Evolutionary conservation across 2,888 invertebrate species (phyloP), one percentile per base, ranked within the genome.

Genomic region (Sericinus montela): DNA sequence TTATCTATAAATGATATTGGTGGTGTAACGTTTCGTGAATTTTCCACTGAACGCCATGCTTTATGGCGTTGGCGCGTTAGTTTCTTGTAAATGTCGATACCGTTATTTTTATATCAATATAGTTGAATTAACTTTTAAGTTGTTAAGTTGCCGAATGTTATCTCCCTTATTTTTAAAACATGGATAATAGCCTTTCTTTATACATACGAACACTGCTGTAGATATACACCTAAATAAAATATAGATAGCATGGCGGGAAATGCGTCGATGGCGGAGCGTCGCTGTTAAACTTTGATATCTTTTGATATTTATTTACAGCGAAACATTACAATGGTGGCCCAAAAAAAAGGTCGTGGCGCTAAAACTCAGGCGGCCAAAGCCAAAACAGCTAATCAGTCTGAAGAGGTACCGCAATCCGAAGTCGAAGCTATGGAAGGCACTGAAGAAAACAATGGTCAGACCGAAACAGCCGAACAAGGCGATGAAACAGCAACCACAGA

Each of bases 41-140:
- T 81, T 86, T 85, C 85, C 82, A 78, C 72, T 73, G 62, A 67
- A 75, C 72, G 79, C 78, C 83, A 82, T 82, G 81, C 75, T 75
- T 65, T 68, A 83, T 83, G 81, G 80, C 81, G 83, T 67, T 83
- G 81, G 80, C 81, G 83, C 67, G 72, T 68, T 68, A 66, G 62
- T 64, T 66, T 69, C 65, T 62, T 67, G 69, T 65, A 62, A 61
- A 64, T 70, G 60, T 67, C 71, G 68, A 67, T 74, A 75, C 75
- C 68, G 77, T 75, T 80, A 77, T 63, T 55, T 57, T 54, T 54
- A 51, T 47, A 58, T 49, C 42, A 23, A 11, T 42, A 15, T 34
- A 32, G 3, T 11, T 10, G 3, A 42, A 42, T 11, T 42, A 45
- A 28, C 6, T 28, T 13, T 9, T 11, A 23, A 19, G 19, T 19